Conservation (phyloP, 1,140 invertebrate species). For the Eurosta solidaginis region DNA sequence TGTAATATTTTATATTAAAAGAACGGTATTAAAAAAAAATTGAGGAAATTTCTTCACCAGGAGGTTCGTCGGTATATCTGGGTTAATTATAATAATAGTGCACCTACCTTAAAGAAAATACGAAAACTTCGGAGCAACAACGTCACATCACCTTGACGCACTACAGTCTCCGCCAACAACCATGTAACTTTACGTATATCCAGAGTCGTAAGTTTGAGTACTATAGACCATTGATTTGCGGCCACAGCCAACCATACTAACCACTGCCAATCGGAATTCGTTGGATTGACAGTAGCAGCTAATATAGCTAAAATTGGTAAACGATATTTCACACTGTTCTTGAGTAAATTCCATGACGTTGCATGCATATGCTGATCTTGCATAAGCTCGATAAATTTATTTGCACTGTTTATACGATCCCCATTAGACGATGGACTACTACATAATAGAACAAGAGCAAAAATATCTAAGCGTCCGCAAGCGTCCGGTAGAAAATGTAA, state of each 20-base stretch:
- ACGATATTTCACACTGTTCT: slow-evolving; percentile 48
- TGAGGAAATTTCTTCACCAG: too few relatives aligned
- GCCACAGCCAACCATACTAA: slow-evolving; percentile 63
- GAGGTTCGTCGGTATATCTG: too few relatives aligned
- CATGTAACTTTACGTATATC: slow-evolving; percentile 40
- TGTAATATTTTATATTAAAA: too few relatives aligned
- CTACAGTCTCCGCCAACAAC: slow-evolving; percentile 54
- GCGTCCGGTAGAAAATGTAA: slow-evolving; percentile 30
- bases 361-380: slow-evolving; percentile 41
- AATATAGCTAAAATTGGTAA: slow-evolving; percentile 65
- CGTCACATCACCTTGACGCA: slow-evolving; percentile 58
- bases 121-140: slow-evolving; percentile 63
- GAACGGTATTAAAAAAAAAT: too few relatives aligned
- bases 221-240: slow-evolving; percentile 56
- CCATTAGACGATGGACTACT: slow-evolving; percentile 39
- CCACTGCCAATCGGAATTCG: slow-evolving; percentile 61
- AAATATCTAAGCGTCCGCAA: slow-evolving; percentile 46
- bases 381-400: slow-evolving; percentile 46
- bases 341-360: slow-evolving; percentile 58
- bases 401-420: slow-evolving; percentile 33
- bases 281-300: slow-evolving; percentile 57
- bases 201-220: slow-evolving; percentile 32
- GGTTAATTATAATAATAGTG: too few relatives aligned
- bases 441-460: slow-evolving; percentile 50
- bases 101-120: slow-evolving; percentile 63